A percentile compares a stretch with the other conserved stretches of the same genome.
Evolutionary conservation across 2,113 vertebrate genomes (phyloP).

Genomic region (Pionites leucogaster): DNA sequence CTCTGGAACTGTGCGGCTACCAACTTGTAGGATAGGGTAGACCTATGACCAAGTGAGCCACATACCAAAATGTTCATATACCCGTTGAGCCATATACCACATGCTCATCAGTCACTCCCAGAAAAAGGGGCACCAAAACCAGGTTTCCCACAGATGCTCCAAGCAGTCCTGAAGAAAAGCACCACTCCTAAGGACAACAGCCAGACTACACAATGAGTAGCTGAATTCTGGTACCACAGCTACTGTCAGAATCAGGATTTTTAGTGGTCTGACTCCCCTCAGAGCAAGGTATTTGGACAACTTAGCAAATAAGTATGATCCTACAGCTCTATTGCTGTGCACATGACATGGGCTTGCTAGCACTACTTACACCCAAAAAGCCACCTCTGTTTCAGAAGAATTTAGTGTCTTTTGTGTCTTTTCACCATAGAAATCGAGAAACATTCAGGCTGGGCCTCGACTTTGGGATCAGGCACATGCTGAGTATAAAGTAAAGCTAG

Average conservation of each 20-base stretch:
- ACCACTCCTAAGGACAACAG: background rate
- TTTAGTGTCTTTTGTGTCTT: background rate
- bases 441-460: rapidly evolving
- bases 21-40: background rate
- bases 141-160: background rate
- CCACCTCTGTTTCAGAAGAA: background rate
- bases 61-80: background rate
- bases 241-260: background rate
- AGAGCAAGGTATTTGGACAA: background rate
- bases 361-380: background rate
- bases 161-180: background rate
- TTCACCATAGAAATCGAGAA: background rate
- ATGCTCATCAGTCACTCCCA: background rate
- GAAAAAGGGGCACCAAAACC: background rate
- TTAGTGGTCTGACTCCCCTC: background rate
- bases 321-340: background rate
- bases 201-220: rapidly evolving
- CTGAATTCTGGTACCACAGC: background rate
- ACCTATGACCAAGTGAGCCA: background rate
- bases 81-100: background rate
- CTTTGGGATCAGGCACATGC: background rate
- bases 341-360: background rate
- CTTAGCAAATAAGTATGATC: background rate
- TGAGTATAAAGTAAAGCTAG: background rate
- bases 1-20: rapidly evolving